Conservation (phyloP, 2,113 vertebrate species). For the Dicentrarchus labrax region DNA sequence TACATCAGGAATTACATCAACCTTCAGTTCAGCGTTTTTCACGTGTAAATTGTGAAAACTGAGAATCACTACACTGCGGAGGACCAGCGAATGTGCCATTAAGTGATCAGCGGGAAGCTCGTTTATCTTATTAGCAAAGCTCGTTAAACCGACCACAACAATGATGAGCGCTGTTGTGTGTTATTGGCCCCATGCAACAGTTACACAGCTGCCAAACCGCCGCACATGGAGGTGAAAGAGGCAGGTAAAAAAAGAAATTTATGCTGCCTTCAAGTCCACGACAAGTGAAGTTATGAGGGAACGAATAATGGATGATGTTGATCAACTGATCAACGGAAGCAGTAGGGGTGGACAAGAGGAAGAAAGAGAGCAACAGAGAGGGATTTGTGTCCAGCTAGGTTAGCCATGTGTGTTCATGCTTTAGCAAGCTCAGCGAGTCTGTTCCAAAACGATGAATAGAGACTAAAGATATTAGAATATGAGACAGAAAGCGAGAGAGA, state of each 20-base stretch:
- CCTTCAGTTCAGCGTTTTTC: not conserved
- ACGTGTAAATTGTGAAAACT: not conserved
- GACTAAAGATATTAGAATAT: constrained; percentile 75
- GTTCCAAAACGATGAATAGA: constrained; percentile 66
- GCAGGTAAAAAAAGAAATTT: constrained; percentile 30
- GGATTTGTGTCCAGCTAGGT: constrained; percentile 67
- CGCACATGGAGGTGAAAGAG: constrained; percentile 45
- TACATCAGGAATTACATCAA: not conserved
- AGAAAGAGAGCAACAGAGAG: constrained; percentile 35
- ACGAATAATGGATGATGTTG: constrained; percentile 5
- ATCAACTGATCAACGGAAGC: constrained; percentile 34
- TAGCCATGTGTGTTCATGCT: constrained; percentile 60
- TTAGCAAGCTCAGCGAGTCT: constrained; percentile 55
- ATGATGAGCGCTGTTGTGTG: constrained; percentile 40
- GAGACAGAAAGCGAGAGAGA: constrained; percentile 49
- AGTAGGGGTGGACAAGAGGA: not conserved
- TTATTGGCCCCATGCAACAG: constrained; percentile 55
- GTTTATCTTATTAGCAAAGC: constrained; percentile 72
- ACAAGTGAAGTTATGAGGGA: constrained; percentile 17
- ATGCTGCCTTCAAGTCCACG: constrained; percentile 6
- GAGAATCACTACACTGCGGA: constrained; percentile 32
- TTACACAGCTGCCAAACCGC: constrained; percentile 49
- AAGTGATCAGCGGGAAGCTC: constrained; percentile 60
- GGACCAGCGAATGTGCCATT: constrained; percentile 49
- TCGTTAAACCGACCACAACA: constrained; percentile 65